Conservation (phyloP, 2,888 invertebrate genomes). For the Pelosia muscerda region DNA sequence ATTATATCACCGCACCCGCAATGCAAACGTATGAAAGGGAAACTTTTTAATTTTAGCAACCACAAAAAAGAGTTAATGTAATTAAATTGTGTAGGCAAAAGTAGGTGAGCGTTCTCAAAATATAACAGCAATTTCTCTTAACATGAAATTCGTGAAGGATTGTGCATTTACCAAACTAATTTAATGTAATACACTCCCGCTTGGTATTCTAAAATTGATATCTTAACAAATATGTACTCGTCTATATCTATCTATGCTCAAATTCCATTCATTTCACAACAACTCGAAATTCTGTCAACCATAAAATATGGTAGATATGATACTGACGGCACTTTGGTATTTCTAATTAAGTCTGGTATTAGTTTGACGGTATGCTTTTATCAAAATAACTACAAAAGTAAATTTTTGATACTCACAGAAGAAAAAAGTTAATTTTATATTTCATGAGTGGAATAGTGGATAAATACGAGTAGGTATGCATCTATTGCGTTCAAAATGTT, state of each 20-base stretch:
- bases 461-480: too few species aligned
- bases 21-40: slow-evolving; percentile 32
- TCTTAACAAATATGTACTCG: slow-evolving; percentile 53
- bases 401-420: neutral
- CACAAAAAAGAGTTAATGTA: slow-evolving; percentile 36
- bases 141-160: slow-evolving; percentile 43
- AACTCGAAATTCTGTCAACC: slow-evolving; percentile 32
- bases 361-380: slow-evolving; percentile 31
- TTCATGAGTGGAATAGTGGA: too few species aligned
- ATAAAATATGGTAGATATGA: slow-evolving; percentile 36
- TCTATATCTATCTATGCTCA: slow-evolving; percentile 55
- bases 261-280: slow-evolving; percentile 61
- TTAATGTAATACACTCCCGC: slow-evolving; percentile 59
- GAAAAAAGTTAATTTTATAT: too few species aligned
- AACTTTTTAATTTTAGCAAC: slow-evolving; percentile 46
- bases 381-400: neutral
- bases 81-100: slow-evolving; percentile 37
- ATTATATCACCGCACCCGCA: slow-evolving; percentile 41
- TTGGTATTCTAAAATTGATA: slow-evolving; percentile 58
- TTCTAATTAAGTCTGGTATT: slow-evolving; percentile 39
- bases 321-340: slow-evolving; percentile 26
- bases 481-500: too few species aligned
- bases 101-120: slow-evolving; percentile 27
- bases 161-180: slow-evolving; percentile 52
- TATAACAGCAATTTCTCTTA: slow-evolving; percentile 30